Conservation (phyloP, 1,140 invertebrate genomes). For the Platorchestia sp. region DNA sequence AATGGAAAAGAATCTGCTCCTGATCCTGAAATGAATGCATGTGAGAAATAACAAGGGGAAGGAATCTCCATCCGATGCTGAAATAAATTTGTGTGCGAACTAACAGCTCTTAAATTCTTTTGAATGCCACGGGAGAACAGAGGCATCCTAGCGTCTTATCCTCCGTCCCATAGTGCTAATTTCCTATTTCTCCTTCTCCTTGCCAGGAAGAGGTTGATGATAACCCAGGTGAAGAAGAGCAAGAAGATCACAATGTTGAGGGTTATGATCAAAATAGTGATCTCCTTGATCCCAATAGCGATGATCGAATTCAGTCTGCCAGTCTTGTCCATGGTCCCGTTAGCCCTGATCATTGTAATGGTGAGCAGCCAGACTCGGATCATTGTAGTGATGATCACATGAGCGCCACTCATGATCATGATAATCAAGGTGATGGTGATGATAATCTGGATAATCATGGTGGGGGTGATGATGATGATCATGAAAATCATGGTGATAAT, state of each 20-base stretch:
- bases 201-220: constrained; percentile 39
- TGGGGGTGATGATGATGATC: too few species aligned
- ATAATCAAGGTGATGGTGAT: not conserved
- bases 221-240: not conserved
- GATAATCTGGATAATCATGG: too few species aligned
- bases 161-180: not conserved
- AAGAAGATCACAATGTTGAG: constrained; percentile 11
- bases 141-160: not conserved
- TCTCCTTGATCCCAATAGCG: not conserved
- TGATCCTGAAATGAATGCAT: too few species aligned
- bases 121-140: not conserved
- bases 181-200: not conserved
- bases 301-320: not conserved
- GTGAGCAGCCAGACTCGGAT: not conserved
- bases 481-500: too few species aligned
- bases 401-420: not conserved
- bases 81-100: too few species aligned
- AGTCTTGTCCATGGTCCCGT: not conserved
- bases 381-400: not conserved
- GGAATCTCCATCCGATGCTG: too few species aligned
- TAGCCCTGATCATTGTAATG: too few species aligned
- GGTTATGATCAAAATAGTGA: not conserved
- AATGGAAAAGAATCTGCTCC: too few species aligned
- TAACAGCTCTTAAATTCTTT: not conserved
- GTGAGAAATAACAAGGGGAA: too few species aligned